Conservation (phyloP, 2,888 invertebrate species). For the Lasiommata megera region DNA sequence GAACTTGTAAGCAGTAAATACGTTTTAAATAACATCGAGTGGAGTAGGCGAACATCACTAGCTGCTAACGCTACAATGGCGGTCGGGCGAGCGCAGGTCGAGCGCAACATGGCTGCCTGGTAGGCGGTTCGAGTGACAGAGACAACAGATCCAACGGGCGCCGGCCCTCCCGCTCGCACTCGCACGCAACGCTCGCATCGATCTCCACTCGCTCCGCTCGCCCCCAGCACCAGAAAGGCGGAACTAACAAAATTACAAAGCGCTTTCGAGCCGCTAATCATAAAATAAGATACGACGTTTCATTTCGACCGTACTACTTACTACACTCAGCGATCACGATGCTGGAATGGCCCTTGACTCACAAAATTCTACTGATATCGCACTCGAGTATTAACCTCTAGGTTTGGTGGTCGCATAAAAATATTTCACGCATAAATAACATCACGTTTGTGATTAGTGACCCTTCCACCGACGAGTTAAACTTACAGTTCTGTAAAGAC, state of each 20-base stretch:
- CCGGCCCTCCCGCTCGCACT: slow-evolving; percentile 65
- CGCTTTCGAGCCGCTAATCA: slow-evolving; percentile 82
- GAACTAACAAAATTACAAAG: slow-evolving; percentile 82
- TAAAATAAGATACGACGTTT: slow-evolving; percentile 82
- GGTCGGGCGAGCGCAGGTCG: slow-evolving; percentile 81
- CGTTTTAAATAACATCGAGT: slow-evolving; percentile 57
- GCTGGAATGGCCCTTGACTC: slow-evolving; percentile 80
- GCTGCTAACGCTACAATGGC: slow-evolving; percentile 79
- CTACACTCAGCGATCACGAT: slow-evolving; percentile 78
- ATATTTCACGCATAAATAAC: slow-evolving; percentile 10
- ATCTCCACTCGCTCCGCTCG: slow-evolving; percentile 78
- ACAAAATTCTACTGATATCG: slow-evolving; percentile 76
- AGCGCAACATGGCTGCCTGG: slow-evolving; percentile 81
- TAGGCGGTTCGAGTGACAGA: slow-evolving; percentile 76
- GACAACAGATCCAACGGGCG: slow-evolving; percentile 58
- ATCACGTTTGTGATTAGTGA: slow-evolving; percentile 17
- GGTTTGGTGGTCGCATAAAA: slow-evolving; percentile 57
- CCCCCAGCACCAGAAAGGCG: slow-evolving; percentile 82
- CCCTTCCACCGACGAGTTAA: slow-evolving; percentile 13
- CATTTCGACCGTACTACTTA: slow-evolving; percentile 80
- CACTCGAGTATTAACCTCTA: slow-evolving; percentile 60
- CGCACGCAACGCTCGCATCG: slow-evolving; percentile 75
- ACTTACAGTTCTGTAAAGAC: slow-evolving; percentile 24
- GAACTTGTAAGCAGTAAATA: slow-evolving; percentile 38
- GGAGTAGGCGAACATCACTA: slow-evolving; percentile 70